Base-by-base conservation (phyloP, 2,113 vertebrate species). In the Heterocephalus glaber region DNA sequence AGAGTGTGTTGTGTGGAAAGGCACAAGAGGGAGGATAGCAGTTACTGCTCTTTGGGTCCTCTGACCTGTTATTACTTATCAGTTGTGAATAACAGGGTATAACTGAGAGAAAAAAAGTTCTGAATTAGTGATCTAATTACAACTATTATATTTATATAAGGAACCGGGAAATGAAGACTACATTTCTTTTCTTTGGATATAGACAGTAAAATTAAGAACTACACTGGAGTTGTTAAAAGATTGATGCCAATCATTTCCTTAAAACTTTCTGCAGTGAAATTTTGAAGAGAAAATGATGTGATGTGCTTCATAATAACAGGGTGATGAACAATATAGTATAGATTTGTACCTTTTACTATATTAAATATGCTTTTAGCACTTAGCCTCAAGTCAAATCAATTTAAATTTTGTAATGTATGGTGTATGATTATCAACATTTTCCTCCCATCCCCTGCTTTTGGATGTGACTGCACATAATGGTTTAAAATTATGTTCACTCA, bases 271-370 rank as follows among this genome's bases (percentile, higher is more conserved):
- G 24, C 61, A 91, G 63, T 47, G 82, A 41, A 96, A 68, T 16
- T 95, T 52, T 94, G 63, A 92, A 83, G n/a, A 11, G 68, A 66
- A 96, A 96, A 94, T 94, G 77, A 96, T 86, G 44, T 44, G 60
- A 94, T 86, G 49, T 49, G 60, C 60, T 94, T 83, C 38, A 61
- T 86, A 83, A 92, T 92, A 96, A 92, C 22, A 80, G 49, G 66
- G 61, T 68, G 28, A 44, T 89, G 82, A 96, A 91, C 82, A 90
- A 79, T 68, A 14, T 44, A 89, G 54, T 80, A 90, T 76, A 92
- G 95, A 97, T 96, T 86, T 97, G 72, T 95, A 89, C 86, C 84
- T 97, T 93, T 92, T 68, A 95, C 83, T 92, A 47, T 61, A 76
- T 60, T 90, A 89, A 94, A 89, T 83, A 92, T 74, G 94, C 91